These are phyloP conservation scores for Cuculus canorus DNA, from an alignment of 2,797 vertebrate species.

Conservation along the genomic window DNA sequence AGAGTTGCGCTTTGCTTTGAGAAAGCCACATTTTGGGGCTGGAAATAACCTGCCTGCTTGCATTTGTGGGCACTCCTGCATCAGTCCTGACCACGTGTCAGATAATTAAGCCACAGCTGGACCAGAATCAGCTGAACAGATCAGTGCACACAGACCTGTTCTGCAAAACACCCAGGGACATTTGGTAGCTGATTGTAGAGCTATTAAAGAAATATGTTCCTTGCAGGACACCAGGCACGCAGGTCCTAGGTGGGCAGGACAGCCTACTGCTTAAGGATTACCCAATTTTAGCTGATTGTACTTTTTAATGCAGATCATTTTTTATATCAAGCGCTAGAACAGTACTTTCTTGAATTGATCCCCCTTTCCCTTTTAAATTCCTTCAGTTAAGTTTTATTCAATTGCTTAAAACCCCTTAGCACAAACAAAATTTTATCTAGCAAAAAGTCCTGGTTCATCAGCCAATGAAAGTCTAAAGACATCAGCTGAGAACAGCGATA, in stretches of 20 bases:
- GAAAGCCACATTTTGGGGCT: background rate
- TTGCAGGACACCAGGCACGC: background rate
- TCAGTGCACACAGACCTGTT: background rate
- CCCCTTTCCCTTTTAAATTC: background rate
- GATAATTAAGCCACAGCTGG: background rate
- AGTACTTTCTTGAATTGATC: background rate
- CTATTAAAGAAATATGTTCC: background rate
- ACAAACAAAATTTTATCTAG: background rate
- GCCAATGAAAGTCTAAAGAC: background rate
- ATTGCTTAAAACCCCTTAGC: background rate
- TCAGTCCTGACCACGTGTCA: rapidly evolving
- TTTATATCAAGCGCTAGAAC: background rate
- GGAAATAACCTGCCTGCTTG: background rate
- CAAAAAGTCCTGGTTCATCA: background rate
- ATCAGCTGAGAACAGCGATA: background rate
- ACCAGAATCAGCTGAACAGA: background rate
- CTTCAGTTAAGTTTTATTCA: background rate
- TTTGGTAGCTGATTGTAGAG: background rate
- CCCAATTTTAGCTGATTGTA: background rate
- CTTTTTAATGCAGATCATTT: background rate
- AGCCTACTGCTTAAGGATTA: background rate
- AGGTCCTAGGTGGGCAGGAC: background rate
- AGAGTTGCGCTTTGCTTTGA: background rate
- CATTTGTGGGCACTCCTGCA: rapidly evolving
- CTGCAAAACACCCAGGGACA: background rate